Conservation (phyloP, 1,140 invertebrate genomes). For the Atopsyche davidsoni region DNA sequence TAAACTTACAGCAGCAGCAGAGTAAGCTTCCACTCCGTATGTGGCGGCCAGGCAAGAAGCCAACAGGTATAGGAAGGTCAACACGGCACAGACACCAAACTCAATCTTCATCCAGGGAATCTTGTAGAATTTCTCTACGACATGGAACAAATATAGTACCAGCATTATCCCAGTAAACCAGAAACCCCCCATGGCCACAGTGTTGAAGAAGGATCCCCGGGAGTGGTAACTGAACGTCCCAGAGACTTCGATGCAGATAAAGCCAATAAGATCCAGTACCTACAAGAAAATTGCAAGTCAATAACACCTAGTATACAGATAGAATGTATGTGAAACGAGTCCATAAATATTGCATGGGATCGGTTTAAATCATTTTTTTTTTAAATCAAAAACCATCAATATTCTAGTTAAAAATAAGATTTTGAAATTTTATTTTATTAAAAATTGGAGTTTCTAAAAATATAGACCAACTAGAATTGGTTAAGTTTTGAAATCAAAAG, state of each 20-base stretch:
- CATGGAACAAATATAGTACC: conserved; percentile 76
- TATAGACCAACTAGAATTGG: no score
- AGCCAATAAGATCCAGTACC: conserved; percentile 71
- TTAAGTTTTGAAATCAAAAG: no score
- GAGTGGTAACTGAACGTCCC: conserved; percentile 43
- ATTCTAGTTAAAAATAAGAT: no score
- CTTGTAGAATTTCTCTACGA: conserved; percentile 76
- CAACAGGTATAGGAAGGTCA: conserved; percentile 65
- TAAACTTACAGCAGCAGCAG: conserved; percentile 63
- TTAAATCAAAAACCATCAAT: no score
- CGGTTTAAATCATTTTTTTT: no score
- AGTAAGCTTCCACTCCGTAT: conserved; percentile 49
- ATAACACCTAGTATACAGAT: no score
- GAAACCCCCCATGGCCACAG: conserved; percentile 79
- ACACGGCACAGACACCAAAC: conserved; percentile 65
- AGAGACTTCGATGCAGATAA: conserved; percentile 72
- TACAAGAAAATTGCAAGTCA: conserved; percentile 45
- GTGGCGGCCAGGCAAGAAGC: conserved; percentile 60
- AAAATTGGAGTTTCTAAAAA: no score
- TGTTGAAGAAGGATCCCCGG: conserved; percentile 67
- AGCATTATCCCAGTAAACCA: conserved; percentile 78
- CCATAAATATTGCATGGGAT: no score
- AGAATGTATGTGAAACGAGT: no score
- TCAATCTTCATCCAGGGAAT: conserved; percentile 86
- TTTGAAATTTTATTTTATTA: no score